phyloP scores from a whole-genome alignment of 2,888 invertebrate species.

The Macaria liturata region DNA sequence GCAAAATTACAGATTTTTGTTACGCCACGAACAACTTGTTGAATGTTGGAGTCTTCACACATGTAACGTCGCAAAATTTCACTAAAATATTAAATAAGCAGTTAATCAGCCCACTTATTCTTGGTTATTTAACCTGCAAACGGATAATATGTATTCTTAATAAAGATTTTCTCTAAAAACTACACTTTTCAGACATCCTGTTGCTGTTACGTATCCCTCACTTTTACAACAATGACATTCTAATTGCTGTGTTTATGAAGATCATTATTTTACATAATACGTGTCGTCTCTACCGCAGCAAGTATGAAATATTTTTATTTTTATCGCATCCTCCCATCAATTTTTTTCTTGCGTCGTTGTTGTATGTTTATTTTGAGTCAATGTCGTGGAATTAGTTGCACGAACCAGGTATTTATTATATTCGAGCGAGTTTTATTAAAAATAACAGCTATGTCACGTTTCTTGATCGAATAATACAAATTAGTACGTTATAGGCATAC shows the following conservation, averaged over 20 bases:
- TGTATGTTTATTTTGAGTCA: conserved; percentile 43
- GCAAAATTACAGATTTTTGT: conserved; percentile 23
- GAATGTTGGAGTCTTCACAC: conserved; percentile 48
- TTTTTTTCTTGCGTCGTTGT: conserved; percentile 40
- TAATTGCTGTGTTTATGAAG: conserved; percentile 38
- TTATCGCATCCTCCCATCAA: conserved; percentile 52
- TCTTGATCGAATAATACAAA: conserved; percentile 4
- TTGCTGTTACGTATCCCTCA: too few relatives aligned
- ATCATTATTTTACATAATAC: conserved; percentile 19
- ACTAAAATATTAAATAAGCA: not conserved
- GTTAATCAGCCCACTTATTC: too few relatives aligned
- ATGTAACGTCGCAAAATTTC: conserved; percentile 2
- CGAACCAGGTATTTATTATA: conserved; percentile 30
- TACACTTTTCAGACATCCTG: too few relatives aligned
- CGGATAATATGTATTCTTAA: too few relatives aligned
- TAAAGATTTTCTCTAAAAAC: too few relatives aligned
- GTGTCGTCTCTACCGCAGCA: conserved; percentile 35
- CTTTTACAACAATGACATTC: conserved; percentile 15
- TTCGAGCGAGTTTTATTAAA: conserved; percentile 16
- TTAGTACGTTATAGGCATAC: conserved; percentile 1
- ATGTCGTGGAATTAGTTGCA: conserved; percentile 41
- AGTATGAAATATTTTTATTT: conserved; percentile 46
- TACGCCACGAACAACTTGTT: conserved; percentile 60
- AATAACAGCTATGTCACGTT: conserved; percentile 16
- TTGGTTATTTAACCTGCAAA: too few relatives aligned